Evolutionary conservation across 1,140 invertebrate species (phyloP).

Genomic region (Medauroidea extradentata): DNA sequence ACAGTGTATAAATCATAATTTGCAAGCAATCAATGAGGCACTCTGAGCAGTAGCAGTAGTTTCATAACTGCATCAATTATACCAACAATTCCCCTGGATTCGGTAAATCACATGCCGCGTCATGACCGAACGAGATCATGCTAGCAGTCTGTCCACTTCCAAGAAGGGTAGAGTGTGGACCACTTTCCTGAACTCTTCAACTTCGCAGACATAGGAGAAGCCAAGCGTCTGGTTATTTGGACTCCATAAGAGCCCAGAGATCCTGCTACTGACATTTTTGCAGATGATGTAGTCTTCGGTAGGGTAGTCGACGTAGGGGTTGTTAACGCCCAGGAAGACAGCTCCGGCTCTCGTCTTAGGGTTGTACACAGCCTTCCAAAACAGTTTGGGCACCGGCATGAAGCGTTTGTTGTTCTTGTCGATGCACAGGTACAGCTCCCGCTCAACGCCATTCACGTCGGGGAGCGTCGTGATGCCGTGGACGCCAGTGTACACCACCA

Average conservation of each 20-base stretch:
- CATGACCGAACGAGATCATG: no score
- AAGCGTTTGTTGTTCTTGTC: constrained; percentile 40
- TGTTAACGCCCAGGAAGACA: constrained; percentile 59
- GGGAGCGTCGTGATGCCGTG: constrained; percentile 29
- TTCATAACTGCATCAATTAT: no score
- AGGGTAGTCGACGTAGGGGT: constrained; percentile 48
- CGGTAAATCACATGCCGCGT: no score
- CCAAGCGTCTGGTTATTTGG: constrained; percentile 49
- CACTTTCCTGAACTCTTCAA: constrained; percentile 52
- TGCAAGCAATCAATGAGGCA: no score
- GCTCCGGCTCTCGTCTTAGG: constrained; percentile 45
- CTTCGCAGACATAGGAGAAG: constrained; percentile 60
- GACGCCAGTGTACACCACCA: constrained; percentile 33
- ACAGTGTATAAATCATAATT: no score
- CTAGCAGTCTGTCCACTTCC: constrained; percentile 41
- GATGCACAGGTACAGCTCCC: constrained; percentile 45
- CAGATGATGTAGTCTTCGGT: not conserved
- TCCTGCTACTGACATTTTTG: constrained; percentile 46
- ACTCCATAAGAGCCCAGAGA: constrained; percentile 51
- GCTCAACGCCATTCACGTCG: constrained; percentile 34
- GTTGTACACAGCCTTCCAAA: constrained; percentile 59
- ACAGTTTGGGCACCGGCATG: constrained; percentile 53
- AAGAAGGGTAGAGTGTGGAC: constrained; percentile 49
- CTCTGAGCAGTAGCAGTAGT: no score
- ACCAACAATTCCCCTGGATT: no score